Evolutionary conservation across 2,113 vertebrate species (phyloP).

Genomic region (Percina caprodes): DNA sequence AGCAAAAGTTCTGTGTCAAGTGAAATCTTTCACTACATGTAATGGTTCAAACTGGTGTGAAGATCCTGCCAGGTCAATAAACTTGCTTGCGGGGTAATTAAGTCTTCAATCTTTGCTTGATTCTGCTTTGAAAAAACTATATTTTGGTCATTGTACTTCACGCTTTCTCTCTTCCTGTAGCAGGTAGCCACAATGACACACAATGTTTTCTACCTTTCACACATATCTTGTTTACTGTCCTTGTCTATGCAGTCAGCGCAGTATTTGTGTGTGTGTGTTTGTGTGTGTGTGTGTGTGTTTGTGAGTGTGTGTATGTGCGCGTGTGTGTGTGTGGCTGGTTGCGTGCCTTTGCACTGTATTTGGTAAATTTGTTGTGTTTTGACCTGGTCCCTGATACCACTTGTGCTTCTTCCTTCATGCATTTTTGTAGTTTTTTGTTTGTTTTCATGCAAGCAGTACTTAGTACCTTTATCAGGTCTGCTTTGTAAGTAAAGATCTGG

Average conservation of each 20-base stretch:
- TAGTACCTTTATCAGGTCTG: neutral
- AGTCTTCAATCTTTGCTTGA: too few relatives aligned
- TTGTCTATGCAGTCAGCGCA: too few relatives aligned
- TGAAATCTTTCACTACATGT: neutral
- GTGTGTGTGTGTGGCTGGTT: neutral
- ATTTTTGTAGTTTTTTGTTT: neutral
- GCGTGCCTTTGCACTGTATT: neutral
- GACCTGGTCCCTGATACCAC: neutral
- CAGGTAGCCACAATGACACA: too few relatives aligned
- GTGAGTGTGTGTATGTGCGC: constrained; percentile 8
- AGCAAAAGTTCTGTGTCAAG: too few relatives aligned
- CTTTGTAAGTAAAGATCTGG: neutral
- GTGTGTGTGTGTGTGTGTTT: constrained; percentile 1
- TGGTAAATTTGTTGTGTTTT: too few relatives aligned
- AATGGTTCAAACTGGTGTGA: neutral
- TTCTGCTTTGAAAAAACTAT: too few relatives aligned
- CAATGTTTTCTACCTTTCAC: too few relatives aligned
- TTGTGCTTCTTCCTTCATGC: neutral
- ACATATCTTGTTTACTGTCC: too few relatives aligned
- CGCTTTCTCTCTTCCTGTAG: too few relatives aligned
- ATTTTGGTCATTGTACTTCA: too few relatives aligned
- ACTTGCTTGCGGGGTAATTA: neutral
- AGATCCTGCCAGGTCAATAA: neutral
- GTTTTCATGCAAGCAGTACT: neutral
- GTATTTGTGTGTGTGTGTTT: too few relatives aligned